phyloP scores from a whole-genome alignment of 2,113 vertebrate genomes.

The Mesitornis unicolor region DNA sequence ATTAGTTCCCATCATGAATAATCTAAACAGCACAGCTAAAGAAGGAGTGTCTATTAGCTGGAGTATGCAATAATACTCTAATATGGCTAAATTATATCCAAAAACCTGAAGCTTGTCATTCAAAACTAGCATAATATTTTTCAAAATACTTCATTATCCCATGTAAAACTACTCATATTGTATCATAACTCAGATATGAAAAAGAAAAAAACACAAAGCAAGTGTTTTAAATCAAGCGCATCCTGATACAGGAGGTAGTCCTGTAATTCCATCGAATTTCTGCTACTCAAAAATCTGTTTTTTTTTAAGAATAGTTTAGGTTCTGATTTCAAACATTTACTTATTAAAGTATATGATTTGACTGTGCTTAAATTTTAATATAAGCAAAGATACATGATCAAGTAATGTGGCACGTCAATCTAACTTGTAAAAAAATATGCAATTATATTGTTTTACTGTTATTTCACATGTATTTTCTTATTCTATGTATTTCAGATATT shows the following conservation, averaged over 20 bases:
- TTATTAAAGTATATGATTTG: not conserved
- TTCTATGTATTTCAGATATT: not conserved
- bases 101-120: not conserved
- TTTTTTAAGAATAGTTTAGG: not conserved
- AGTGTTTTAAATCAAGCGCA: not conserved
- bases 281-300: not conserved
- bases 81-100: not conserved
- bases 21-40: not conserved
- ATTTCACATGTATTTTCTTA: not conserved
- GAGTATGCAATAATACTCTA: not conserved
- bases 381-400: not conserved
- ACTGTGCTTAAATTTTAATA: not conserved
- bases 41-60: not conserved
- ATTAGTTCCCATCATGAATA: not conserved
- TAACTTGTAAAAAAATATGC: not conserved
- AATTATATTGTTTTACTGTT: not conserved
- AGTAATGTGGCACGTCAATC: not conserved
- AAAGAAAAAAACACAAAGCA: not conserved
- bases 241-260: fast-evolving
- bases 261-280: not conserved
- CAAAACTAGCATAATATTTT: not conserved
- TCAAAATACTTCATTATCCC: not conserved
- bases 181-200: not conserved
- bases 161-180: not conserved
- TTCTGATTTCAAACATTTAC: not conserved